Evolutionary conservation across 2,797 vertebrate species (phyloP).

Genomic region (Enteromius viviparus): DNA sequence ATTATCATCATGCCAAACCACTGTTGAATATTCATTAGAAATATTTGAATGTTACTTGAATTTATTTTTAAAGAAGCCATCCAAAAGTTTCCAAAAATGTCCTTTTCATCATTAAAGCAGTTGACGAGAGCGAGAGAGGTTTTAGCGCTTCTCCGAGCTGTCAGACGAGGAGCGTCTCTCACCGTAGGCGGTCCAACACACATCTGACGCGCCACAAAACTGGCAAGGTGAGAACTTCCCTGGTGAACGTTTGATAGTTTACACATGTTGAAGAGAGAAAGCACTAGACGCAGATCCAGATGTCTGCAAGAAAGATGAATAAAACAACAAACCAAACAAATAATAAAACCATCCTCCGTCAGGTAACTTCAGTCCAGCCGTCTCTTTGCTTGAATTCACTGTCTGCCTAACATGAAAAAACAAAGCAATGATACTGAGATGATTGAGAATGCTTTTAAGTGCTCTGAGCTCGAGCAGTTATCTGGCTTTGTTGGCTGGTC

Average conservation of each 20-base stretch:
- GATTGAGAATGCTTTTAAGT: constrained; percentile 28
- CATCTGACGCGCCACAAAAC: constrained; percentile 11
- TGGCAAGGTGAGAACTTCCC: constrained; percentile 50
- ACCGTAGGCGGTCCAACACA: constrained; percentile 26
- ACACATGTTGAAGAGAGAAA: constrained; percentile 14
- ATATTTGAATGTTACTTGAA: constrained; percentile 24
- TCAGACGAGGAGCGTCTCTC: constrained; percentile 36
- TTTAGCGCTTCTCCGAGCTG: constrained; percentile 41
- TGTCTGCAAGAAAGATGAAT: background rate
- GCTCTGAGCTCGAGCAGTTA: constrained; percentile 17
- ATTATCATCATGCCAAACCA: background rate
- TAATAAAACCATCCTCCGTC: constrained; percentile 4
- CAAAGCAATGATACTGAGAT: constrained; percentile 24
- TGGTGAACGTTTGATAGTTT: constrained; percentile 26
- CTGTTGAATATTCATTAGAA: constrained; percentile 24
- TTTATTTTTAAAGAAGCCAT: constrained; percentile 25
- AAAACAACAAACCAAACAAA: constrained; percentile 19
- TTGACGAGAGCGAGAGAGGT: constrained; percentile 2
- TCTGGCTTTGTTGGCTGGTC: constrained; percentile 1
- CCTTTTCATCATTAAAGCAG: constrained; percentile 32
- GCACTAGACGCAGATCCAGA: constrained; percentile 8
- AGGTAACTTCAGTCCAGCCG: constrained; percentile 1
- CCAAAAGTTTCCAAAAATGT: too few relatives aligned
- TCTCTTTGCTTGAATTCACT: constrained; percentile 1
- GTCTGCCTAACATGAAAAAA: constrained; percentile 19